These are phyloP conservation scores for Sipha flava DNA, from an alignment of 1,140 invertebrate species.

Conservation along the genomic window DNA sequence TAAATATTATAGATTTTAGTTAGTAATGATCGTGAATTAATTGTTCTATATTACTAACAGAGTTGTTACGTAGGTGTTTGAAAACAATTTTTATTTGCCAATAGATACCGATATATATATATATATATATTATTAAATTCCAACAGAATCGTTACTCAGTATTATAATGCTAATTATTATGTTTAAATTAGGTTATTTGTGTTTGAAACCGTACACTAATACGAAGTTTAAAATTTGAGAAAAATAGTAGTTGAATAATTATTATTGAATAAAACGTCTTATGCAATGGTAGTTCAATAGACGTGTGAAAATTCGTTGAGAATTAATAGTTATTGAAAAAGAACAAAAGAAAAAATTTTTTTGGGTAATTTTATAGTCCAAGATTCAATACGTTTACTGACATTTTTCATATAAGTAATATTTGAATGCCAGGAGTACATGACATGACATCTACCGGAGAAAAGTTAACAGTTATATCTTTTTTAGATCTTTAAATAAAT, in stretches of 20 bases:
- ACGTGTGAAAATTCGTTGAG: no score
- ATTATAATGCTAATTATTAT: neutral
- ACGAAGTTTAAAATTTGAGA: neutral
- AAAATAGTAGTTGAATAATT: neutral
- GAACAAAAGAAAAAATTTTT: no score
- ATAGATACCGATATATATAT: no score
- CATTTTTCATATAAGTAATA: no score
- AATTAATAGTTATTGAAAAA: no score
- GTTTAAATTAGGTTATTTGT: constrained; percentile 14
- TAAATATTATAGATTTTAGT: no score
- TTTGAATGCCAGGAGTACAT: neutral
- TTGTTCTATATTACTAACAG: neutral
- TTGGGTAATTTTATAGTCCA: no score
- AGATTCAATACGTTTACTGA: no score
- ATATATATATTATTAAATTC: neutral
- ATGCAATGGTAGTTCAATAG: no score
- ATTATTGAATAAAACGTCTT: neutral
- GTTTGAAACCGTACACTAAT: neutral
- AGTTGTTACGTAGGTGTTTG: neutral
- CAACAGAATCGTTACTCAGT: neutral
- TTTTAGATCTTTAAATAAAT: neutral
- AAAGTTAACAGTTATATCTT: neutral
- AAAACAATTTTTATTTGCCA: neutral
- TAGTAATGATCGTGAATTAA: no score
- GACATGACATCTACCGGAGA: constrained; percentile 19